Evolutionary conservation across 2,113 vertebrate species (phyloP).

Genomic region (Xyrauchen texanus): DNA sequence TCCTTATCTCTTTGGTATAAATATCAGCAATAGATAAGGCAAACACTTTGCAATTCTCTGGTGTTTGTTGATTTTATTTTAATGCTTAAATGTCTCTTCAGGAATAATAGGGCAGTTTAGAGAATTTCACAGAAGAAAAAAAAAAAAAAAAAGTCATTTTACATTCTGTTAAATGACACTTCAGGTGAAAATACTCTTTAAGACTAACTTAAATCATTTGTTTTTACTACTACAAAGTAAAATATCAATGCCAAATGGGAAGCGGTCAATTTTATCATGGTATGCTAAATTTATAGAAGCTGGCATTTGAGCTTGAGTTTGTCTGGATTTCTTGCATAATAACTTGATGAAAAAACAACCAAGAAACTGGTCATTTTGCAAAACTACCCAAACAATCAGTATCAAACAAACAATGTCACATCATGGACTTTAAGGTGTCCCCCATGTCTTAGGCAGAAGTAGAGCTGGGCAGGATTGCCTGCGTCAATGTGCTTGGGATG

Average conservation of each 20-base stretch:
- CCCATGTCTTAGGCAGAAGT: slow-evolving; percentile 19
- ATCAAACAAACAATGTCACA: slow-evolving; percentile 21
- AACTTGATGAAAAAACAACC: not conserved
- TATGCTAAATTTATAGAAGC: slow-evolving; percentile 1
- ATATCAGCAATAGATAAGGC: not conserved
- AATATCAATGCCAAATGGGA: slow-evolving; percentile 12
- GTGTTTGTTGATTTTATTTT: slow-evolving; percentile 31
- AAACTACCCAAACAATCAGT: slow-evolving; percentile 35
- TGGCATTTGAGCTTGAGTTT: not conserved
- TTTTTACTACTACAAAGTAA: slow-evolving; percentile 26
- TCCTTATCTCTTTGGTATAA: not conserved
- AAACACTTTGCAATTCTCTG: not conserved
- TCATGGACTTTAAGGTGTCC: not conserved
- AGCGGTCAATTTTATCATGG: slow-evolving; percentile 20
- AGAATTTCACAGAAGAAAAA: slow-evolving; percentile 12
- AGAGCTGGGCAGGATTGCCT: not conserved
- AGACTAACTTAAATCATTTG: slow-evolving; percentile 7
- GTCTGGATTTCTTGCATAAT: not conserved
- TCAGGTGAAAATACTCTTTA: slow-evolving; percentile 33
- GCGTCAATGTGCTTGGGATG: slow-evolving; percentile 24
- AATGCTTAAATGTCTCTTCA: slow-evolving; percentile 31
- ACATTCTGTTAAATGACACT: slow-evolving; percentile 49
- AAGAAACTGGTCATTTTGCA: slow-evolving; percentile 5
- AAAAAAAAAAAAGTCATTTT: slow-evolving; percentile 30
- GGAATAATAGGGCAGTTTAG: slow-evolving; percentile 13